phyloP scores from a whole-genome alignment of 2,888 invertebrate species.

The Drosophila mimica region DNA sequence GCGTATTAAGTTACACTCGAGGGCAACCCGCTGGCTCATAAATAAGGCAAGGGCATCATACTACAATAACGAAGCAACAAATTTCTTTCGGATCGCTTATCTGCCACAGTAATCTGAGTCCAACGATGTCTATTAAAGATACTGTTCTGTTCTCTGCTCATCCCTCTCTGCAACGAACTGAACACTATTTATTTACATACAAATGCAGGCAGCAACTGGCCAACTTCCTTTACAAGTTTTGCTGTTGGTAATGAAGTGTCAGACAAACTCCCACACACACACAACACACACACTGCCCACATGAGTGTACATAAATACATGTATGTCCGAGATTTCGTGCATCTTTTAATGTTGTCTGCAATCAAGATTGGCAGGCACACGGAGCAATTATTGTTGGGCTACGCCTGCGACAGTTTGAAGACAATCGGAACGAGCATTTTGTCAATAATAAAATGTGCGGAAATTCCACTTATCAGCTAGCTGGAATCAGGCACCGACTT shows the following conservation, averaged over 20 bases:
- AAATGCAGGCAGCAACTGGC: conserved; percentile 21
- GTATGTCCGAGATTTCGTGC: conserved; percentile 7
- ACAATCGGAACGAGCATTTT: conserved; percentile 40
- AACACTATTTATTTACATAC: conserved; percentile 34
- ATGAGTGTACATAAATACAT: neutral
- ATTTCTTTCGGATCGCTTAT: conserved; percentile 57
- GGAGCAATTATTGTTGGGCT: conserved; percentile 50
- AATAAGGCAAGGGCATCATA: conserved; percentile 53
- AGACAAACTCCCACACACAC: conserved; percentile 40
- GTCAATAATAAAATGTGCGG: conserved; percentile 49
- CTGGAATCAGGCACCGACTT: conserved; percentile 48
- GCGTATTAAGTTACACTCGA: conserved; percentile 68
- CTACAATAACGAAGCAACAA: conserved; percentile 62
- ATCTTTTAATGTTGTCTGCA: conserved; percentile 15
- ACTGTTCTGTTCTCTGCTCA: conserved; percentile 7
- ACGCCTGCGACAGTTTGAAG: conserved; percentile 40
- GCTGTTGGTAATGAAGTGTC: conserved; percentile 65
- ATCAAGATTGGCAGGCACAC: conserved; percentile 51
- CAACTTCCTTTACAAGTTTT: conserved; percentile 49
- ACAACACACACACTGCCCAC: conserved; percentile 42
- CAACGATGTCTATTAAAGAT: conserved; percentile 60
- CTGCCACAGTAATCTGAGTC: conserved; percentile 72
- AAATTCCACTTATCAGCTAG: conserved; percentile 44
- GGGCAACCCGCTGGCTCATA: conserved; percentile 53
- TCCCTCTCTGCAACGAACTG: conserved; percentile 3